Conservation (phyloP, 2,113 vertebrate species). For the Tapirus terrestris region DNA sequence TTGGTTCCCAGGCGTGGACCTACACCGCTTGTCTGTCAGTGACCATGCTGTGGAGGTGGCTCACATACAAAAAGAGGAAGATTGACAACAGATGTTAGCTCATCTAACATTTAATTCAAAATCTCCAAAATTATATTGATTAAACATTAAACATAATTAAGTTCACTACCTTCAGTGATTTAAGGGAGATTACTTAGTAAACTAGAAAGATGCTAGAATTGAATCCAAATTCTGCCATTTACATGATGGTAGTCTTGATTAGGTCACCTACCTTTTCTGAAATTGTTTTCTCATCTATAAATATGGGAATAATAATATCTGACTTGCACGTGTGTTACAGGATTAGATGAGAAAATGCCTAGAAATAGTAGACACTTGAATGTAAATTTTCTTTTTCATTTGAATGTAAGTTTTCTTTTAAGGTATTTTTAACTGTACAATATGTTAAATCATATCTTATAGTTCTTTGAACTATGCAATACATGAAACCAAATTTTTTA, state of each 20-base stretch:
- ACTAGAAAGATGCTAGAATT: background rate
- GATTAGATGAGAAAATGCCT: background rate
- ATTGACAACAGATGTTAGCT: too few relatives aligned
- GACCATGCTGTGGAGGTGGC: too few relatives aligned
- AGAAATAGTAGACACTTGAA: background rate
- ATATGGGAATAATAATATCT: conserved; percentile 17
- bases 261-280: background rate
- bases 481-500: background rate
- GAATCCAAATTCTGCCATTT: background rate
- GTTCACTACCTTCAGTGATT: background rate
- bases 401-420: background rate
- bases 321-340: background rate
- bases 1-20: too few relatives aligned
- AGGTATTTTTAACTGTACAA: background rate
- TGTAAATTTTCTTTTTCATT: background rate
- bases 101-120: background rate
- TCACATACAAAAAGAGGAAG: too few relatives aligned
- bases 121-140: background rate
- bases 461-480: background rate
- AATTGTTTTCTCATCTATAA: background rate
- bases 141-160: background rate
- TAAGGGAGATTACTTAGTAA: background rate
- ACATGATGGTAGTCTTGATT: background rate
- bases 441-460: background rate
- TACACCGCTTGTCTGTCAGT: too few relatives aligned